These are phyloP conservation scores for Sclerurus mexicanus DNA, from an alignment of 2,113 vertebrate genomes.

Conservation along the genomic window DNA sequence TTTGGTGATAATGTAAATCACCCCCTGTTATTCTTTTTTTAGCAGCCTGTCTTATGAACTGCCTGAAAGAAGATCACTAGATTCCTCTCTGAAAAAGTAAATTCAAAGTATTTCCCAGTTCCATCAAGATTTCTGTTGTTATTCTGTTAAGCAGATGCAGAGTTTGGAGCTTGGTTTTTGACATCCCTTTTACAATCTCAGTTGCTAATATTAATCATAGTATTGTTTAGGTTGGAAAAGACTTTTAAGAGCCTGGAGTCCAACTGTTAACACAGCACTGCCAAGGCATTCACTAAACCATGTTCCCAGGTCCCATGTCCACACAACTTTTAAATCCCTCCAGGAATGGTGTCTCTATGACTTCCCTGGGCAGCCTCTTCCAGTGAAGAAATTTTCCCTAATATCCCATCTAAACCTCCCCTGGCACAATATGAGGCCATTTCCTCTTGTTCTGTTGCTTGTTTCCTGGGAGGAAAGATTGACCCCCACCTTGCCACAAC, in stretches of 20 bases:
- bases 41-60: not conserved
- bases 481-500: not conserved
- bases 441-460: not conserved
- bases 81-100: not conserved
- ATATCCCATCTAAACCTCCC: not conserved
- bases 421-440: not conserved
- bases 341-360: not conserved
- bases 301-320: not conserved
- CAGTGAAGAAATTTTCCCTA: not conserved
- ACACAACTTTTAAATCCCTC: not conserved
- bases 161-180: not conserved
- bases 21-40: slow-evolving; percentile 22
- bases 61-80: not conserved
- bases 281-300: not conserved
- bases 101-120: not conserved
- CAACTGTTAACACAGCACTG: not conserved
- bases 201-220: not conserved
- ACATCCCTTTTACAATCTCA: not conserved
- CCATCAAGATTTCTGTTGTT: not conserved
- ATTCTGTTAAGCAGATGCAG: not conserved
- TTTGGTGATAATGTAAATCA: slow-evolving; percentile 52
- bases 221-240: not conserved
- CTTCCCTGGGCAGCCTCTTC: not conserved
- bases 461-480: not conserved
- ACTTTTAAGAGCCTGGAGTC: not conserved